A percentile compares a stretch with the other conserved stretches of the same genome.
Evolutionary conservation across 2,797 vertebrate genomes (phyloP).

Genomic region (Chloroceryle inda): DNA sequence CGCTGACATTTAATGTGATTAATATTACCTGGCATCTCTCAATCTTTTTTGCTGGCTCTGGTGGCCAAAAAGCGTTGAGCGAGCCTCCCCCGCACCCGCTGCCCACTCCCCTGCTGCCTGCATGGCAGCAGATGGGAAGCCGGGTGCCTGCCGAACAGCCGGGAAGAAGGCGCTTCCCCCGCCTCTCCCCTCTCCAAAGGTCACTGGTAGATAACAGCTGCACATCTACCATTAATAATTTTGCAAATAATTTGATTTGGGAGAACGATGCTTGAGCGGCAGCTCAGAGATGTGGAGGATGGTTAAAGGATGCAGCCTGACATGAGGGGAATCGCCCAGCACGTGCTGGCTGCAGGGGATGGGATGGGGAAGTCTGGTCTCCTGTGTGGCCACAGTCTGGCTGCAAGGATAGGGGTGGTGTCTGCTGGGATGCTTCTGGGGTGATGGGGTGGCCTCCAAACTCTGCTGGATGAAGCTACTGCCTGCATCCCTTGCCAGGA

Average conservation of each 20-base stretch:
- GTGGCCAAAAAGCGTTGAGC: constrained; percentile 23
- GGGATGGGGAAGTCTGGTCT: background rate
- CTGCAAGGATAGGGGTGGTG: background rate
- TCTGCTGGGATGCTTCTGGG: background rate
- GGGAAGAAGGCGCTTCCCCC: background rate
- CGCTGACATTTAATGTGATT: constrained; percentile 53
- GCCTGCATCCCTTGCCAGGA: background rate
- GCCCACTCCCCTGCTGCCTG: constrained; percentile 65
- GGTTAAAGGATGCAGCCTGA: background rate
- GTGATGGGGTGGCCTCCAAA: background rate
- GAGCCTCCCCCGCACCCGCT: constrained; percentile 37
- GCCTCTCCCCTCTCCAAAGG: background rate
- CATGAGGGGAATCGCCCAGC: rapidly evolving
- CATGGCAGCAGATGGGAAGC: constrained; percentile 50
- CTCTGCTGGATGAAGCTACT: background rate
- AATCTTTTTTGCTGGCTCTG: constrained; percentile 11
- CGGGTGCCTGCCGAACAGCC: constrained; percentile 5
- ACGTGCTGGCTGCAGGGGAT: rapidly evolving
- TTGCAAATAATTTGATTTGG: background rate
- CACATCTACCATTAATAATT: background rate
- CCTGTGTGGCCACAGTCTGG: background rate
- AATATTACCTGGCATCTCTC: constrained; percentile 61
- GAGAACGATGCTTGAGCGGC: background rate
- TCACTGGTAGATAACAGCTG: constrained; percentile 30
- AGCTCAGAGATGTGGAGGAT: background rate